Evolutionary conservation across 2,797 vertebrate species (phyloP), one percentile per base, ranked within the genome.

Genomic region (Dipus sagitta): DNA sequence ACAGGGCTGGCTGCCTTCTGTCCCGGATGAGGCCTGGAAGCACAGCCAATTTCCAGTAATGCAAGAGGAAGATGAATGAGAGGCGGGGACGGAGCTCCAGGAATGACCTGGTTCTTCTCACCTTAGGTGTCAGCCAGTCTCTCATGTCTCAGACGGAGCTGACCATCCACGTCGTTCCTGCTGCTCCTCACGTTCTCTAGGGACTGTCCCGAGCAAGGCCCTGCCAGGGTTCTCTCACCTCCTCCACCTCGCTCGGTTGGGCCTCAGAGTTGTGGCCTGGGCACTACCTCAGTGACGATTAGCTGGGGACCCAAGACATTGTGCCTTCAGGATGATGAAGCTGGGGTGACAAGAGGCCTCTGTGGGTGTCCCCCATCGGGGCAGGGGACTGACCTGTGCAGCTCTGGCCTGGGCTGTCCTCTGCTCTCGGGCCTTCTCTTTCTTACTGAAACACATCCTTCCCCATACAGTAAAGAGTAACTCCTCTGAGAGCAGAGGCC

Each of bases 311-410:
- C 23, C 9, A 77, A 76, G 83, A 24, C 5, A 6, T 8, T 0
- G 26, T 23, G 21, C 62, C 71, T 28, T 34, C 47, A 62, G 83
- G 32, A 23, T 10, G 38, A 71, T 2, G 75, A 42, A 54, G 15
- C 12, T 14, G 3, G 18, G 28, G n/a, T 3, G 15, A 32, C 28
- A 17, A 14, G 17, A 58, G 17, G 13, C 34, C 82, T 38, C 67
- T 58, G 28, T 9, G 21, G 47, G 4, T 1, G 52, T 32, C 23
- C n/a, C 17, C 38, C 0, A 0, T 13, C 0, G 5, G 78, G 13
- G 28, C n/a, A n/a, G n/a, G n/a, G n/a, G n/a, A n/a, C 38, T 38
- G 38, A 3, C 38, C 6, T 38, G 38, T 38, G 42, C 1, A 1
- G 11, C 32, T 14, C 64, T 14, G 38, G 79, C 17, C 72, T 68